These are phyloP conservation scores for Acanthacorydalis orientalis DNA, from an alignment of 2,888 invertebrate species.

Conservation along the genomic window DNA sequence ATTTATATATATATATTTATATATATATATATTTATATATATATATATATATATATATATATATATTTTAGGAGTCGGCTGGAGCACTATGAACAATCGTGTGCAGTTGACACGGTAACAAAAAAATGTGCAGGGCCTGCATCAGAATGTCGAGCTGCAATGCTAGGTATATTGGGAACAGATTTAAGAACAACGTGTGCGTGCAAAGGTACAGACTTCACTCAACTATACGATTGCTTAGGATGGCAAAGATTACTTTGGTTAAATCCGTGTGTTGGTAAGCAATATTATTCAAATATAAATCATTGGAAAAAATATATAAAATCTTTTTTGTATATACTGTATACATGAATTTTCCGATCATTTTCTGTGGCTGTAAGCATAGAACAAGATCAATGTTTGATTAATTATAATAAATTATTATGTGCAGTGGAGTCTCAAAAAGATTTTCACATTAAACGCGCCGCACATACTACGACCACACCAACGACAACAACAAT, in stretches of 20 bases:
- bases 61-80: slow-evolving; percentile 52
- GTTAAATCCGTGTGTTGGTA: slow-evolving; percentile 88
- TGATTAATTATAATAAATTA: not conserved
- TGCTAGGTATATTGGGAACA: slow-evolving; percentile 80
- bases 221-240: slow-evolving; percentile 71
- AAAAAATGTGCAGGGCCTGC: slow-evolving; percentile 78
- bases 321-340: too few relatives aligned
- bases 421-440: slow-evolving; percentile 63
- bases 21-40: too few relatives aligned
- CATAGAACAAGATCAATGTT: too few relatives aligned
- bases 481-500: slow-evolving; percentile 28
- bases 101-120: slow-evolving; percentile 79
- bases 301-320: not conserved
- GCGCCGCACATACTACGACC: slow-evolving; percentile 31
- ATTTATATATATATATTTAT: too few relatives aligned
- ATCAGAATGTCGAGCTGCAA: slow-evolving; percentile 68
- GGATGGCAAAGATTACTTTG: slow-evolving; percentile 82
- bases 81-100: slow-evolving; percentile 80
- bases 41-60: too few relatives aligned
- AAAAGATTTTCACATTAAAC: slow-evolving; percentile 64
- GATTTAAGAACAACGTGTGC: slow-evolving; percentile 74
- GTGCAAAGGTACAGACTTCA: slow-evolving; percentile 72
- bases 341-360: too few relatives aligned
- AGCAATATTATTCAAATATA: slow-evolving; percentile 20
- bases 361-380: too few relatives aligned